phyloP scores from a whole-genome alignment of 2,888 invertebrate genomes.

The Acrobasis repandana region DNA sequence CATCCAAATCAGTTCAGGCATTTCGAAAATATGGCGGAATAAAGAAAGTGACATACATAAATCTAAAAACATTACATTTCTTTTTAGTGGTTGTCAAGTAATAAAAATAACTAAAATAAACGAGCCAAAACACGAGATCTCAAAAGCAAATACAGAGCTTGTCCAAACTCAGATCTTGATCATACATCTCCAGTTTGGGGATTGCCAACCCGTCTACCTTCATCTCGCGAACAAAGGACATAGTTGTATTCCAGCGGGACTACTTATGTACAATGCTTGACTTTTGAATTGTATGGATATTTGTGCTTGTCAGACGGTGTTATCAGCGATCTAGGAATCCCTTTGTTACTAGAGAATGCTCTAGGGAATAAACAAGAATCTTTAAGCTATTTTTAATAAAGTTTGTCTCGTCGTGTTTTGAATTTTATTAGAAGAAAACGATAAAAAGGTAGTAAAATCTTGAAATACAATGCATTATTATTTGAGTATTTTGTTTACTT shows the following conservation, averaged over 20 bases:
- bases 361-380: constrained; percentile 10
- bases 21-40: too few species aligned
- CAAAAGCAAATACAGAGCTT: not conserved
- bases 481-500: not conserved
- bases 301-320: constrained; percentile 14
- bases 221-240: constrained; percentile 11
- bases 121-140: not conserved
- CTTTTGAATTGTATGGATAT: constrained; percentile 12
- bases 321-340: constrained; percentile 26
- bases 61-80: too few species aligned
- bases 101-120: too few species aligned
- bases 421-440: not conserved
- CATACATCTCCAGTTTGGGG: not conserved
- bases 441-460: not conserved
- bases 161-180: not conserved
- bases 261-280: constrained; percentile 11
- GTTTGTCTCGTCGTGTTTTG: not conserved
- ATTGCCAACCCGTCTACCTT: constrained; percentile 7
- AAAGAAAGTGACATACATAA: too few species aligned
- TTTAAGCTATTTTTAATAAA: constrained; percentile 1
- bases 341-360: constrained; percentile 35
- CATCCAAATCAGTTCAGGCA: too few species aligned
- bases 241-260: constrained; percentile 5
- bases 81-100: too few species aligned
- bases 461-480: too few species aligned